phyloP scores from a whole-genome alignment of 2,888 invertebrate genomes.

The Trimorus sp. region DNA sequence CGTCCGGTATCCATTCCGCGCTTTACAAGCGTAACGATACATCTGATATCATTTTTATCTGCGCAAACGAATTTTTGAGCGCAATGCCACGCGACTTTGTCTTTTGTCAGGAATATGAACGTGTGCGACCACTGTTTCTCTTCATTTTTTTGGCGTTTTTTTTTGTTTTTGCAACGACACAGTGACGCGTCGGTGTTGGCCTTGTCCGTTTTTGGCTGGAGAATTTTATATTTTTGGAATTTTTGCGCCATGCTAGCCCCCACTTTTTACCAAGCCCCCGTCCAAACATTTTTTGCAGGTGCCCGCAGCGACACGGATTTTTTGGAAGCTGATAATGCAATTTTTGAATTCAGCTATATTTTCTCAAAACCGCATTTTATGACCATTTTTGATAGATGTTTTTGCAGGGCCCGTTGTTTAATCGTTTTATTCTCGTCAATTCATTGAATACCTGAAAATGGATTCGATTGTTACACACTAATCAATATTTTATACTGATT shows the following conservation, averaged over 20 bases:
- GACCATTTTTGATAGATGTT: slow-evolving; percentile 48
- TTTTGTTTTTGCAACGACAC: slow-evolving; percentile 28
- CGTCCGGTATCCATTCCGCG: slow-evolving; percentile 21
- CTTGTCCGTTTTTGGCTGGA: slow-evolving; percentile 79
- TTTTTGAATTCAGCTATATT: slow-evolving; percentile 79
- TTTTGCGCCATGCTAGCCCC: slow-evolving; percentile 72
- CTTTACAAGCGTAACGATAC: neutral
- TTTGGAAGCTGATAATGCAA: slow-evolving; percentile 79
- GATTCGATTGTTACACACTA: slow-evolving; percentile 75
- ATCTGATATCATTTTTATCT: slow-evolving; percentile 29
- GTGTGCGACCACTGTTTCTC: slow-evolving; percentile 26
- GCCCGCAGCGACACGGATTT: slow-evolving; percentile 80
- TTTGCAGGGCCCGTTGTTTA: slow-evolving; percentile 73
- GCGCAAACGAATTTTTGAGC: slow-evolving; percentile 76
- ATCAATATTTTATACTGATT: slow-evolving; percentile 77
- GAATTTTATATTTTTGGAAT: slow-evolving; percentile 82
- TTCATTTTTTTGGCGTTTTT: too few species aligned
- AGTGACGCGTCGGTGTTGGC: slow-evolving; percentile 65
- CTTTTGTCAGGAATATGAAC: slow-evolving; percentile 48
- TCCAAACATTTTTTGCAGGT: slow-evolving; percentile 79
- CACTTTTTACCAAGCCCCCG: slow-evolving; percentile 56
- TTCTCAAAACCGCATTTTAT: slow-evolving; percentile 2
- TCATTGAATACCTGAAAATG: slow-evolving; percentile 63
- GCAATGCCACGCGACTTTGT: slow-evolving; percentile 64
- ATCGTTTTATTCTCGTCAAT: slow-evolving; percentile 60